phyloP scores from a whole-genome alignment of 2,113 vertebrate genomes.

The Aspidoscelis tigris region DNA sequence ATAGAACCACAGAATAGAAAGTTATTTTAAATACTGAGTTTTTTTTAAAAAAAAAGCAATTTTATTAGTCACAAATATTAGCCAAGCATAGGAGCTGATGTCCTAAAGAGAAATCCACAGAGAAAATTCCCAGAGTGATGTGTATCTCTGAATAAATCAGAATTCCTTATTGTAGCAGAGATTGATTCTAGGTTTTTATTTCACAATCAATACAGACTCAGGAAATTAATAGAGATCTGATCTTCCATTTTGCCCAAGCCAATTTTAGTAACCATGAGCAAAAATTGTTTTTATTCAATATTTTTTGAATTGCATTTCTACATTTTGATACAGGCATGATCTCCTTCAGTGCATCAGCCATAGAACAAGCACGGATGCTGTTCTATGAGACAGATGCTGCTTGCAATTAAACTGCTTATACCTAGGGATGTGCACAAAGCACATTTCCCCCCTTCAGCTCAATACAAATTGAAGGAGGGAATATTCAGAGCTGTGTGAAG shows the following conservation, averaged over 20 bases:
- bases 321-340: neutral
- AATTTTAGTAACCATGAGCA: neutral
- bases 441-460: too few species aligned
- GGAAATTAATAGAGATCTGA: neutral
- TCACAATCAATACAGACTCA: neutral
- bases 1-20: neutral
- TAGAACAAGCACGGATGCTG: neutral
- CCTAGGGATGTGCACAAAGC: too few species aligned
- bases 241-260: neutral
- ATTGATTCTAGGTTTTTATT: constrained; percentile 4
- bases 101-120: neutral
- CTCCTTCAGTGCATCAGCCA: neutral
- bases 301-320: neutral
- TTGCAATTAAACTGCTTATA: constrained; percentile 3
- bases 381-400: neutral
- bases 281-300: neutral
- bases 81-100: neutral
- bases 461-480: too few species aligned
- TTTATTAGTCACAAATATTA: neutral
- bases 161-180: neutral
- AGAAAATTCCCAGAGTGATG: neutral
- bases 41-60: neutral
- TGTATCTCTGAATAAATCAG: neutral
- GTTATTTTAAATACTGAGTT: neutral
- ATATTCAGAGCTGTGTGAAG: too few species aligned